These are phyloP conservation scores for Hemiscyllium ocellatum DNA, from an alignment of 2,113 vertebrate species.

Conservation along the genomic window DNA sequence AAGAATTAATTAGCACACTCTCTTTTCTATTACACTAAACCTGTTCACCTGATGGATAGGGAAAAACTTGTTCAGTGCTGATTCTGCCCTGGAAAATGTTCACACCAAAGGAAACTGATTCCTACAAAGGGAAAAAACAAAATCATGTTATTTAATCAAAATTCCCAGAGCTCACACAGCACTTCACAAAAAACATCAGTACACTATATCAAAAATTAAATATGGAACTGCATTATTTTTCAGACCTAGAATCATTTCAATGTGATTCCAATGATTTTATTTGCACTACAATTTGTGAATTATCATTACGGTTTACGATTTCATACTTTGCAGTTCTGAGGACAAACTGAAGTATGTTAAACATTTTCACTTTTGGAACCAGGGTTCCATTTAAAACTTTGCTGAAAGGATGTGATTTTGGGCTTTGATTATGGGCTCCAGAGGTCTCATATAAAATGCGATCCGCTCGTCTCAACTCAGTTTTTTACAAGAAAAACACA, in stretches of 20 bases:
- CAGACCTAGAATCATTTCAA: not conserved
- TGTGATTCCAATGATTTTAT: not conserved
- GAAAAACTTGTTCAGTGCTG: constrained; percentile 71
- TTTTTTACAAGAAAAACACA: not conserved
- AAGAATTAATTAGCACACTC: not conserved
- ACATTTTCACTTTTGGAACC: not conserved
- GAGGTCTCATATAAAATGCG: not conserved
- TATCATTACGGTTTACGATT: not conserved
- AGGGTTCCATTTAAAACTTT: not conserved
- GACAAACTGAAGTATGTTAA: not conserved
- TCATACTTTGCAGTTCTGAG: not conserved
- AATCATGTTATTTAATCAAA: not conserved
- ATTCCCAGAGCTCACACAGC: not conserved
- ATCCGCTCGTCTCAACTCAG: not conserved
- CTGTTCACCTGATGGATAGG: constrained; percentile 70
- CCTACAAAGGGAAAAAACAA: constrained; percentile 50
- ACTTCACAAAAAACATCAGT: not conserved
- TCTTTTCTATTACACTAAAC: not conserved
- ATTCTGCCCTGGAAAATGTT: constrained; percentile 79
- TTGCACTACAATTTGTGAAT: not conserved
- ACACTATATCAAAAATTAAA: not conserved
- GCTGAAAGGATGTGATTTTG: not conserved
- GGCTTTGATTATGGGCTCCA: not conserved
- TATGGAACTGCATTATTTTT: not conserved
- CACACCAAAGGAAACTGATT: constrained; percentile 75